Evolutionary conservation across 2,888 invertebrate genomes (phyloP).

Genomic region (Uloborus plumipes): DNA sequence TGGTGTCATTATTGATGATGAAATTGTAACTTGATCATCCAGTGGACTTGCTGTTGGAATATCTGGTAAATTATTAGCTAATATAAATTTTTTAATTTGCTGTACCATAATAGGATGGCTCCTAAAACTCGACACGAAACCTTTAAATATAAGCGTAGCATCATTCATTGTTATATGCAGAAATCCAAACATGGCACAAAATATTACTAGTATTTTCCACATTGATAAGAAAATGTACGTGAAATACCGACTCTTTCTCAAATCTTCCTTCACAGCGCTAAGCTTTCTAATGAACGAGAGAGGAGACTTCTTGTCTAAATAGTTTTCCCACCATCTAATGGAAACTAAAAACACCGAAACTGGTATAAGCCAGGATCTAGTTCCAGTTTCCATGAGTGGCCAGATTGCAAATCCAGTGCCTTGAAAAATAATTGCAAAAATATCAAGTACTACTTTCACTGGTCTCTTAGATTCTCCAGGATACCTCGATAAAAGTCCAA

Average conservation of each 20-base stretch:
- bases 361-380: slow-evolving; percentile 84
- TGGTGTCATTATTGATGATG: slow-evolving; percentile 64
- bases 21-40: slow-evolving; percentile 42
- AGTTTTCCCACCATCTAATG: slow-evolving; percentile 98
- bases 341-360: slow-evolving; percentile 88
- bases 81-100: slow-evolving; percentile 32
- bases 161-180: slow-evolving; percentile 81
- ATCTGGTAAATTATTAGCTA: slow-evolving; percentile 38
- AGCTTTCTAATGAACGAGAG: slow-evolving; percentile 82
- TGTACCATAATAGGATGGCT: slow-evolving; percentile 76
- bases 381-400: slow-evolving; percentile 74
- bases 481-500: slow-evolving; percentile 71
- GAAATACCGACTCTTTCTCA: slow-evolving; percentile 86
- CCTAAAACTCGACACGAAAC: slow-evolving; percentile 82
- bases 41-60: slow-evolving; percentile 53
- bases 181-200: slow-evolving; percentile 82
- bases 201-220: slow-evolving; percentile 89
- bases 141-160: slow-evolving; percentile 83
- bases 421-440: slow-evolving; percentile 78
- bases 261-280: slow-evolving; percentile 83
- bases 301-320: slow-evolving; percentile 88
- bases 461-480: slow-evolving; percentile 71
- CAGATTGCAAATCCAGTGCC: slow-evolving; percentile 79
- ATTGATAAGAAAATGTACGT: slow-evolving; percentile 89
- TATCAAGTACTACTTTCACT: slow-evolving; percentile 75